phyloP scores from a whole-genome alignment of 2,113 vertebrate species.

The Dasyprocta punctata region DNA sequence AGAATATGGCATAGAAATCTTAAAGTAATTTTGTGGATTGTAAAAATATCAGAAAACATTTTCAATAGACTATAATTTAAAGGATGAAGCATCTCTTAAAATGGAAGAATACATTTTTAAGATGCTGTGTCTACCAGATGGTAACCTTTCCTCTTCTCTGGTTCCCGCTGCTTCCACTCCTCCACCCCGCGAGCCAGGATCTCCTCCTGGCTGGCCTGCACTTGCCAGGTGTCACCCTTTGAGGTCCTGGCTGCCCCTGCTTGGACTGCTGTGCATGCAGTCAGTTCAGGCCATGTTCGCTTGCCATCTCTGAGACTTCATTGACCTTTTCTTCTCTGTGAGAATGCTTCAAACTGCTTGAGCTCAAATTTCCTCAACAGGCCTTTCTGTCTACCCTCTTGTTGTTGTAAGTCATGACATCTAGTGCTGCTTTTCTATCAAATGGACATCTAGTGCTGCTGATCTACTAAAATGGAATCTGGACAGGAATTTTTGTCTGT shows the following conservation, averaged over 20 bases:
- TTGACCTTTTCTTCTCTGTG: background rate
- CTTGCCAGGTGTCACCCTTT: too few relatives aligned
- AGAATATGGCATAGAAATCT: background rate
- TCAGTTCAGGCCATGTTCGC: fast-evolving
- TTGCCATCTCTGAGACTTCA: fast-evolving
- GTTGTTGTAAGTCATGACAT: fast-evolving
- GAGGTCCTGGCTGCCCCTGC: background rate
- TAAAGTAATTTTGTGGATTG: background rate
- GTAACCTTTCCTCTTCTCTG: too few relatives aligned
- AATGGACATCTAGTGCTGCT: fast-evolving
- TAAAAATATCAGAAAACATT: background rate
- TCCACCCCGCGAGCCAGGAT: fast-evolving
- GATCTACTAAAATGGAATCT: too few relatives aligned
- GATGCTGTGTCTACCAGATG: too few relatives aligned
- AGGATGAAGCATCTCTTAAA: background rate
- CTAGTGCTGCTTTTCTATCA: background rate
- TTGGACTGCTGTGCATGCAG: too few relatives aligned
- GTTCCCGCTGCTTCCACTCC: background rate
- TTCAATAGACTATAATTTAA: background rate
- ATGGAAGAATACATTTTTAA: background rate
- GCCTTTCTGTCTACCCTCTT: too few relatives aligned
- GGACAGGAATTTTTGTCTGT: background rate
- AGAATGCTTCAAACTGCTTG: too few relatives aligned
- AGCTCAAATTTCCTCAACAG: too few relatives aligned
- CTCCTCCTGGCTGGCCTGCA: background rate